These are phyloP conservation scores for Synanthedon tipuliformis DNA, from an alignment of 2,888 invertebrate genomes.

Conservation along the genomic window DNA sequence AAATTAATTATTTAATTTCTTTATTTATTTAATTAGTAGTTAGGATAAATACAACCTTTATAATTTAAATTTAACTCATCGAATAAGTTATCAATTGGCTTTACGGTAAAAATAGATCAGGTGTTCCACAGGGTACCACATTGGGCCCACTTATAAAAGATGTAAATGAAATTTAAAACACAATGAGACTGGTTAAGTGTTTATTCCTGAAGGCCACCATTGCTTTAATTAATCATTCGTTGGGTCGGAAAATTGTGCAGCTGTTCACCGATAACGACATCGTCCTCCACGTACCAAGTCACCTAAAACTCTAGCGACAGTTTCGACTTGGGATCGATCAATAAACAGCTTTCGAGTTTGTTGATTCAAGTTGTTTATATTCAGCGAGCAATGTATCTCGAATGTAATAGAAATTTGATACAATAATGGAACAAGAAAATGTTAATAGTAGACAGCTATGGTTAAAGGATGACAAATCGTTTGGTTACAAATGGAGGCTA, in stretches of 20 bases:
- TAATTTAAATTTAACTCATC: background rate
- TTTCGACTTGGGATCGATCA: background rate
- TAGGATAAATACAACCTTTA: background rate
- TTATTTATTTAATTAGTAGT: too few relatives aligned
- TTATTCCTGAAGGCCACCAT: conserved; percentile 3
- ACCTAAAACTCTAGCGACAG: background rate
- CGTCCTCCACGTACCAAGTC: conserved; percentile 18
- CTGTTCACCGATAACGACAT: conserved; percentile 46
- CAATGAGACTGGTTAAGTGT: background rate
- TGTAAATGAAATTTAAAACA: background rate
- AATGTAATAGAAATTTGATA: background rate
- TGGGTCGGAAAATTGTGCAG: conserved; percentile 53
- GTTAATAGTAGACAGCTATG: background rate
- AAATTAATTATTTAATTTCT: too few relatives aligned
- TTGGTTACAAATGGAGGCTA: conserved; percentile 2
- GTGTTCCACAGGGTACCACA: background rate
- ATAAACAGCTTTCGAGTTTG: background rate
- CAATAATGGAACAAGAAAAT: background rate
- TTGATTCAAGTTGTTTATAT: background rate
- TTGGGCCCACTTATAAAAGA: background rate
- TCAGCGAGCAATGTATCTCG: conserved; percentile 1
- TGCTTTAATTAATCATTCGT: conserved; percentile 55
- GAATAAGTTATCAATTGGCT: background rate
- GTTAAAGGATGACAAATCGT: conserved; percentile 7
- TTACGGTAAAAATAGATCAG: background rate